These are phyloP conservation scores for Galeruca laticollis DNA, from an alignment of 2,888 invertebrate species.

Conservation along the genomic window DNA sequence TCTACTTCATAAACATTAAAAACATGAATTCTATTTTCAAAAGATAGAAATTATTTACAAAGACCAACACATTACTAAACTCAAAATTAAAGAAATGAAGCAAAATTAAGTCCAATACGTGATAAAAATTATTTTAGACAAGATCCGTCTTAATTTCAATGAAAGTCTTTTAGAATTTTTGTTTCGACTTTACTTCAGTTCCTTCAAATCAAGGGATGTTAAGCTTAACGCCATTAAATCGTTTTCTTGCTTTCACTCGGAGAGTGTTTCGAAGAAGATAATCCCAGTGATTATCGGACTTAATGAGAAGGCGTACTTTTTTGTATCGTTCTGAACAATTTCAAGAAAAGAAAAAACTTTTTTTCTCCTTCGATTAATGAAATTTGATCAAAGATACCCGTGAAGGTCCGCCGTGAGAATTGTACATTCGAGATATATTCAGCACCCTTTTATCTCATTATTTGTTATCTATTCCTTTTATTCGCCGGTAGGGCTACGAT, in stretches of 20 bases:
- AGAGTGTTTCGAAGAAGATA: slow-evolving; percentile 1
- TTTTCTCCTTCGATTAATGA: slow-evolving; percentile 11
- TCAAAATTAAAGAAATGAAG: no score
- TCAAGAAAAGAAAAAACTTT: background rate
- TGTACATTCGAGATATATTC: slow-evolving; percentile 28
- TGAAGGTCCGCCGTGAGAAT: slow-evolving; percentile 10
- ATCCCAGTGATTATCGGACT: background rate
- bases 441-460: slow-evolving; percentile 32
- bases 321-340: slow-evolving; percentile 1
- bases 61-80: no score
- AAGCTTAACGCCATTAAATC: background rate
- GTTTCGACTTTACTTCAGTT: background rate
- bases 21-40: no score
- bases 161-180: background rate
- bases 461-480: slow-evolving; percentile 33
- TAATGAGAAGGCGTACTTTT: slow-evolving; percentile 1
- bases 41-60: no score
- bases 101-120: no score
- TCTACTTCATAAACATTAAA: no score
- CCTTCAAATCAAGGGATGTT: background rate
- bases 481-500: slow-evolving; percentile 14
- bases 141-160: background rate
- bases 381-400: slow-evolving; percentile 18
- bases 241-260: background rate
- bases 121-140: no score